These are phyloP conservation scores for Odiellus spinosus DNA, from an alignment of 2,888 invertebrate species.

Conservation along the genomic window DNA sequence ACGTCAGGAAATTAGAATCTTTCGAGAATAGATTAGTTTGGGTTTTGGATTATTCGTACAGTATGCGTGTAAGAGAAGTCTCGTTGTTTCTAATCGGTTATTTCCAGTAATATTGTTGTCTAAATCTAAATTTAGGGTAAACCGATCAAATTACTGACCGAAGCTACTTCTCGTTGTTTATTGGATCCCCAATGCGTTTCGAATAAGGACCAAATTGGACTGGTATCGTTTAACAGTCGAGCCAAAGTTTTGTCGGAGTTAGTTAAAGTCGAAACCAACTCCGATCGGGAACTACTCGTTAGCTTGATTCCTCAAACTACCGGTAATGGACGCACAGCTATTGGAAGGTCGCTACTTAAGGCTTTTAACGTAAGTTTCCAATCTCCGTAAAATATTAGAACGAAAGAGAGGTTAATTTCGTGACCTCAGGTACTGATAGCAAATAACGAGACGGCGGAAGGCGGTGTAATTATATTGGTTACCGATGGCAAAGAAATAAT, in stretches of 20 bases:
- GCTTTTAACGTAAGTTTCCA: slow-evolving; percentile 10
- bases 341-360: slow-evolving; percentile 17
- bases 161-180: slow-evolving; percentile 43
- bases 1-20: slow-evolving; percentile 16
- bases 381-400: too few species aligned
- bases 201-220: slow-evolving; percentile 26
- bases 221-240: slow-evolving; percentile 24
- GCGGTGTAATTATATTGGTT: slow-evolving; percentile 17
- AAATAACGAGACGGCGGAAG: slow-evolving; percentile 9
- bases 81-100: too few species aligned
- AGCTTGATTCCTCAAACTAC: slow-evolving; percentile 18
- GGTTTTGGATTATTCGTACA: slow-evolving; percentile 22
- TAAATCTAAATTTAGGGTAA: too few species aligned
- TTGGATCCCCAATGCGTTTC: slow-evolving; percentile 39
- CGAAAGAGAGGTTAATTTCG: too few species aligned
- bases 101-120: too few species aligned
- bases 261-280: slow-evolving; percentile 14
- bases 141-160: slow-evolving; percentile 42
- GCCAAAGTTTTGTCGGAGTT: slow-evolving; percentile 13
- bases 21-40: slow-evolving; percentile 18
- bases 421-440: slow-evolving; percentile 10
- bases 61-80: slow-evolving; percentile 20
- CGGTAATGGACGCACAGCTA: slow-evolving; percentile 20
- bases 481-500: slow-evolving; percentile 17
- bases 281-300: slow-evolving; percentile 13